Percentiles rank a stretch among this genome's conserved stretches.
phyloP scores from a whole-genome alignment of 2,113 vertebrate species.

The Sturnus vulgaris region DNA sequence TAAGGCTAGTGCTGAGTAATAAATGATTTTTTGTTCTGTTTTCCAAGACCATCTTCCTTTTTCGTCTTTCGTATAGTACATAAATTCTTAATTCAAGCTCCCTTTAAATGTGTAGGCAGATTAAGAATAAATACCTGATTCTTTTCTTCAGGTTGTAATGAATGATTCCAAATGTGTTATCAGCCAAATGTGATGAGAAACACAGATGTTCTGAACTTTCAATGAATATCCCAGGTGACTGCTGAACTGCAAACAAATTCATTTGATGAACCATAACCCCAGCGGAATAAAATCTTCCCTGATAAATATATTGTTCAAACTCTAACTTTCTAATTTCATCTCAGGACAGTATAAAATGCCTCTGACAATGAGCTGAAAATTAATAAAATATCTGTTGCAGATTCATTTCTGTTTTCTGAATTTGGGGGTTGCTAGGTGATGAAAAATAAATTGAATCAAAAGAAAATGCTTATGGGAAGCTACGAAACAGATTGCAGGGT shows the following conservation, averaged over 20 bases:
- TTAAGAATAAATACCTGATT: not conserved
- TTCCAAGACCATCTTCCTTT: not conserved
- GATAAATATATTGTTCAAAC: constrained; percentile 27
- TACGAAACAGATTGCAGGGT: not conserved
- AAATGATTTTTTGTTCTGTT: not conserved
- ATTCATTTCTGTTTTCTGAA: constrained; percentile 4
- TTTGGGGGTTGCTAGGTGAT: constrained; percentile 39
- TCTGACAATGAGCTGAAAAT: constrained; percentile 18
- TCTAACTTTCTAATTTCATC: constrained; percentile 13
- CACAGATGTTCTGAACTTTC: constrained; percentile 14
- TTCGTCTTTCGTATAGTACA: not conserved
- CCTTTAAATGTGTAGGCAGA: not conserved
- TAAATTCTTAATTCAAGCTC: not conserved
- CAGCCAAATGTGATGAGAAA: constrained; percentile 7
- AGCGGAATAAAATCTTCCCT: constrained; percentile 16
- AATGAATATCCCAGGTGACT: not conserved
- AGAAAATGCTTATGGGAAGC: constrained; percentile 9
- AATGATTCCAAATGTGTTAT: not conserved
- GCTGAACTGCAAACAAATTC: constrained; percentile 10
- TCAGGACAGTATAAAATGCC: not conserved
- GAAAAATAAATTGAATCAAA: constrained; percentile 35
- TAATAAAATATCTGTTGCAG: constrained; percentile 35
- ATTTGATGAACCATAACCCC: not conserved
- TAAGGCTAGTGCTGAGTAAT: not conserved
- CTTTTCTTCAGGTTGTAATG: not conserved